Evolutionary conservation across 2,113 vertebrate genomes (phyloP).

Genomic region (Myotis davidii): DNA sequence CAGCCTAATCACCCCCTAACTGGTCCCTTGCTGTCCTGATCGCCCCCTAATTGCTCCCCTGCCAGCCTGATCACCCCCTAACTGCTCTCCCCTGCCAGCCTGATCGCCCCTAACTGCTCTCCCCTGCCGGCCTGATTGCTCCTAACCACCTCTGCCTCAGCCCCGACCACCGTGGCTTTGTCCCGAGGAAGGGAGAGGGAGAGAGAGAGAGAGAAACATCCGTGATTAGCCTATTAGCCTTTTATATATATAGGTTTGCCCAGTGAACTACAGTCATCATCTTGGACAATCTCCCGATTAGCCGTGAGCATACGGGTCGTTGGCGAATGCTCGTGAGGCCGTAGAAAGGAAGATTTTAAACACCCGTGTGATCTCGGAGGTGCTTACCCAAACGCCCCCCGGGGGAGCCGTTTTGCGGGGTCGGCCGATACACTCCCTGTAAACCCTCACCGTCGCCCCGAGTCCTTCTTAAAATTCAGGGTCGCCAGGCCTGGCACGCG

Average conservation of each 20-base stretch:
- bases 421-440: not conserved
- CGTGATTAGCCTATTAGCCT: too few species aligned
- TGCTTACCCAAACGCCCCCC: not conserved
- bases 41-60: too few species aligned
- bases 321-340: not conserved
- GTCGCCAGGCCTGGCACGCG: not conserved
- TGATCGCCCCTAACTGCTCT: too few species aligned
- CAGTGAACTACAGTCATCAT: not conserved
- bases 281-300: not conserved
- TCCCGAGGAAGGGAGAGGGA: too few species aligned
- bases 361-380: not conserved
- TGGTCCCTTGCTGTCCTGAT: too few species aligned
- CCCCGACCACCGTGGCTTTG: too few species aligned
- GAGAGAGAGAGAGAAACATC: too few species aligned
- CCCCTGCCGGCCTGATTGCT: too few species aligned
- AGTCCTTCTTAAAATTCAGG: conserved; percentile 55
- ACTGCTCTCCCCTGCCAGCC: too few species aligned
- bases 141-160: too few species aligned
- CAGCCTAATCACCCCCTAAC: too few species aligned
- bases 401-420: not conserved
- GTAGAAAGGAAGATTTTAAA: conserved; percentile 31
- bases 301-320: not conserved
- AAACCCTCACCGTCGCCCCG: not conserved
- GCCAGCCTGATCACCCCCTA: too few species aligned
- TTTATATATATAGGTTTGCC: not conserved